Base-by-base conservation (phyloP, 2,113 vertebrate species). In the Oenanthe oenanthe region DNA sequence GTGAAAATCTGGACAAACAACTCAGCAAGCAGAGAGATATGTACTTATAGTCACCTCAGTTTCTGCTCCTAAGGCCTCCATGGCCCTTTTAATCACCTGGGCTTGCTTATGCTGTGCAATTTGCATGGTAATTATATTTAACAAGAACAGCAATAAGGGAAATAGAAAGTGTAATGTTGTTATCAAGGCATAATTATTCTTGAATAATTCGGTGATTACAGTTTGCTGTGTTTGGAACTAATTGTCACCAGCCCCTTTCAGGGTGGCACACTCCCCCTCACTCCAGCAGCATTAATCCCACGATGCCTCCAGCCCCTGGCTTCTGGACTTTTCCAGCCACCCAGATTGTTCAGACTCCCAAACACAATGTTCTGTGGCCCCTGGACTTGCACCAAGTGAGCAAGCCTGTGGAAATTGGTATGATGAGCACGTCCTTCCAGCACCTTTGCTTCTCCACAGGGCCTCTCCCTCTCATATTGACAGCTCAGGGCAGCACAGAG, bases 101-200 rank as follows among this genome's bases (percentile, higher is more conserved):
- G 95, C 95, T 93, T 95, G 88, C 96, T 94, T 95, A 92, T 4
- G 43, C 81, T 83, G 71, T 94, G 92, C 87, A 94, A 96, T 97
- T 97, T 97, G 92, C 96, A 95, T 95, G 90, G 96, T 95, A 97
- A 97, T 97, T 97, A 97, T 96, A 96, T 97, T 97, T 97, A 97
- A 97, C 93, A 96, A 96, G 96, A 97, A 94, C 76, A 95, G 95
- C 94, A 96, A 96, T 97, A 97, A 97, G 95, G 94, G 86, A 95
- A 94, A 96, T 96, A 95, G 94, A 96, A 96, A 95, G 88, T 91
- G 93, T 93, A 94, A 95, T 97, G 94, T 97, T 97, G 93, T 96
- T 96, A 97, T 95, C 97, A 95, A 96, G 94, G 61, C 95, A 87
- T 95, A 96, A 97, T 97, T 96, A 96, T 93, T 96, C 94, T 87